These are phyloP conservation scores for Amphiprion clarkii DNA, from an alignment of 2,797 vertebrate species.

Conservation along the genomic window DNA sequence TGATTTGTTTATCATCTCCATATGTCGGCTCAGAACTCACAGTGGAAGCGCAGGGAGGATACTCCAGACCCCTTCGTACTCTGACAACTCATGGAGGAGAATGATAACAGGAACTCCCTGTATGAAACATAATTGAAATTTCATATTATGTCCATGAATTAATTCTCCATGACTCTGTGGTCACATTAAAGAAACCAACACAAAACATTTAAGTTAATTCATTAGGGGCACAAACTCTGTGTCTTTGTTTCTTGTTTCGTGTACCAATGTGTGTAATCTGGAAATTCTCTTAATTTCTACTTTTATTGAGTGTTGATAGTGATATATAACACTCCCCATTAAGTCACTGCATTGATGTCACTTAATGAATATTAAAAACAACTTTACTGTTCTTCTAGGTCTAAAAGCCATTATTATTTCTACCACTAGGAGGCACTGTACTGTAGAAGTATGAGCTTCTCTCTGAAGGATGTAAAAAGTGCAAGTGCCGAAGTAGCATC, in stretches of 20 bases:
- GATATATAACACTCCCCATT: no score
- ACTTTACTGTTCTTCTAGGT: background rate
- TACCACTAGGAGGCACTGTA: conserved; percentile 5
- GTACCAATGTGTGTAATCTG: background rate
- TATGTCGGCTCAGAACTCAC: conserved; percentile 58
- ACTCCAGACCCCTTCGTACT: conserved; percentile 90
- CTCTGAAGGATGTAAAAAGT: background rate
- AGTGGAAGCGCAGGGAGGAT: conserved; percentile 87
- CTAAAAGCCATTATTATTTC: background rate
- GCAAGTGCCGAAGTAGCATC: background rate
- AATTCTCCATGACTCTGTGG: background rate
- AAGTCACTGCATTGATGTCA: background rate
- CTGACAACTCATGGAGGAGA: conserved; percentile 87
- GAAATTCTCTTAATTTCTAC: no score
- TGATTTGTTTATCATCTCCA: background rate
- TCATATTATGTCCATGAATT: background rate
- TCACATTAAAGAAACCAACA: background rate
- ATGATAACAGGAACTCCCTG: conserved; percentile 86
- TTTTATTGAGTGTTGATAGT: background rate
- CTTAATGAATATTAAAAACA: background rate
- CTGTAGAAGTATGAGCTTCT: background rate
- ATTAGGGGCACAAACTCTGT: background rate
- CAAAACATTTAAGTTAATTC: background rate
- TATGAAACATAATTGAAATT: background rate
- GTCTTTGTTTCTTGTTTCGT: background rate